Conservation (phyloP, 1,140 invertebrate species). For the Macrobrachium nipponense region DNA sequence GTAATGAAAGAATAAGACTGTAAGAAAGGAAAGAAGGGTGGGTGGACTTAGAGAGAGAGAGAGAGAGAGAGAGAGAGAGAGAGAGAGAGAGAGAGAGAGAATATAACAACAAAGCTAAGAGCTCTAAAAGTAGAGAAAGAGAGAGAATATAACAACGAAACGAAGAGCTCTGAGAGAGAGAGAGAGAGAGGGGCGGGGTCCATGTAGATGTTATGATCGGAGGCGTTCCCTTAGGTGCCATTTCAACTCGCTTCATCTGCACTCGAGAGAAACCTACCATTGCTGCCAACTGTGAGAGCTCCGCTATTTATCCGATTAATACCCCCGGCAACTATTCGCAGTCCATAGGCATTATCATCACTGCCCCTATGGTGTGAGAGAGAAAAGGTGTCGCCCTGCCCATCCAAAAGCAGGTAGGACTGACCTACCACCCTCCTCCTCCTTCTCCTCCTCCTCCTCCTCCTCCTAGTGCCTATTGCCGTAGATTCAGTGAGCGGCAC, state of each 20-base stretch:
- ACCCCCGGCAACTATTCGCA: no score
- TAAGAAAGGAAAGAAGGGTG: slow-evolving; percentile 3
- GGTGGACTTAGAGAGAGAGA: slow-evolving; percentile 8
- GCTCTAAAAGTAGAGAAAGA: slow-evolving; percentile 17
- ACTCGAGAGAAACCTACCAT: slow-evolving; percentile 13
- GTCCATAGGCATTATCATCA: no score
- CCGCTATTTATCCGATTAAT: no score
- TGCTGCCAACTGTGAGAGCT: neutral
- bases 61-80: slow-evolving; percentile 21
- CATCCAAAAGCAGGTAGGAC: no score
- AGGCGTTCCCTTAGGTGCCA: slow-evolving; percentile 69
- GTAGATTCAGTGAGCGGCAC: no score
- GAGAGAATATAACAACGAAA: neutral
- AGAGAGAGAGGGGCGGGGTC: slow-evolving; percentile 35
- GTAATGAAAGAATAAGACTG: neutral
- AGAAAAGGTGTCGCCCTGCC: no score
- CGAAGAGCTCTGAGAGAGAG: neutral
- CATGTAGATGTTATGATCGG: slow-evolving; percentile 72
- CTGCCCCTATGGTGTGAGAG: no score
- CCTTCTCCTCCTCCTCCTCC: no score
- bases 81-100: slow-evolving; percentile 21
- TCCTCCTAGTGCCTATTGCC: no score
- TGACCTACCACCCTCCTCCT: no score
- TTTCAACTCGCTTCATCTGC: slow-evolving; percentile 64
- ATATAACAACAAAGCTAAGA: neutral